A percentile compares a stretch with the other conserved stretches of the same genome.
Evolutionary conservation across 2,113 vertebrate species (phyloP).

Genomic region (Caranx ignobilis): DNA sequence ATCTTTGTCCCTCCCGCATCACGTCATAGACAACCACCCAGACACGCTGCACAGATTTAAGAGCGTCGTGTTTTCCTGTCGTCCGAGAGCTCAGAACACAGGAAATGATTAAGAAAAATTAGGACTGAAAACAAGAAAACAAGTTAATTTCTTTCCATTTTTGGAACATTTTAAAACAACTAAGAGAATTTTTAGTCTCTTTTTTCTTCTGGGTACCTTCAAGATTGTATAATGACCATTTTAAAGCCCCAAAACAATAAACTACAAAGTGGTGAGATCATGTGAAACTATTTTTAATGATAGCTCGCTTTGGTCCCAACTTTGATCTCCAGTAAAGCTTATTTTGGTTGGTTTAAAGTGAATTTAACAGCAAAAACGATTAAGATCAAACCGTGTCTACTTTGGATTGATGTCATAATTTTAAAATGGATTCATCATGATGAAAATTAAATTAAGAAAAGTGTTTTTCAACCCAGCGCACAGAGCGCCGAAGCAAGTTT

Average conservation of each 20-base stretch:
- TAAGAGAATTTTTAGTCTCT: neutral
- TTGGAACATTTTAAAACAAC: neutral
- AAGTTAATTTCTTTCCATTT: neutral
- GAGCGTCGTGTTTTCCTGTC: too few species aligned
- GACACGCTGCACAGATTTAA: neutral
- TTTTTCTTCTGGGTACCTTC: neutral
- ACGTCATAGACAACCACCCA: neutral
- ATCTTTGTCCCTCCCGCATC: slow-evolving; percentile 19
- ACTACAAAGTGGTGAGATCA: neutral
- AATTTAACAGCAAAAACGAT: too few species aligned
- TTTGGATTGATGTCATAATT: too few species aligned
- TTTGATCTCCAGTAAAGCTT: too few species aligned
- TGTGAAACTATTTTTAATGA: too few species aligned
- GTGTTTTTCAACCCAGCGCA: neutral
- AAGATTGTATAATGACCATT: neutral
- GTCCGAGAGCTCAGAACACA: too few species aligned
- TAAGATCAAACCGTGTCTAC: too few species aligned
- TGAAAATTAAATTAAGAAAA: neutral
- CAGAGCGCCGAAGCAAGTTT: neutral
- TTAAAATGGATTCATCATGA: too few species aligned
- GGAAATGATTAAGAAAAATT: neutral
- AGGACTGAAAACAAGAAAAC: neutral
- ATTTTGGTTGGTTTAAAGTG: too few species aligned
- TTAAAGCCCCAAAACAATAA: neutral
- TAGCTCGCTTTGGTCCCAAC: neutral